Base-by-base conservation (phyloP, 2,113 vertebrate species). In the Neofelis nebulosa region DNA sequence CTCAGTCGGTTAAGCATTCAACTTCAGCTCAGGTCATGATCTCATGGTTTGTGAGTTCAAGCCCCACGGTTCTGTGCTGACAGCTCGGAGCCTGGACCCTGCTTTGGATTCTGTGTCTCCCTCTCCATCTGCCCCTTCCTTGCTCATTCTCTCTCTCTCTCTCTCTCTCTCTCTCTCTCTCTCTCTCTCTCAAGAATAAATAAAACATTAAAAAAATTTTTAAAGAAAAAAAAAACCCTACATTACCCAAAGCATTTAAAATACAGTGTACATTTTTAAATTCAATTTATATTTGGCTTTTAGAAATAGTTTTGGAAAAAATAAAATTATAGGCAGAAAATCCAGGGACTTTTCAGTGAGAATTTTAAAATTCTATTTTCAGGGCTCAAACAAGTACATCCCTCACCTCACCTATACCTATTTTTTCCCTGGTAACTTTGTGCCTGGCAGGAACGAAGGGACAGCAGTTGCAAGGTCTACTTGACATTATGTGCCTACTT, bases 181-280 rank as follows among this genome's bases (percentile, higher is more conserved):
- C 7, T 45, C 41, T 45, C 41, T 45, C 45, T 45, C 45, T 45
- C 45, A 45, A 45, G 45, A 45, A 45, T 45, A 45, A 45, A 45
- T 45, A 45, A 45, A 45, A 45, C 45, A 45, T 45, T 45, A 45
- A 45, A 9, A 45, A 45, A 45, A 9, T 2, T 45, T 45, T 45
- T 45, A 45, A 45, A 45, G 45, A 45, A 45, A 45, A 45, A 38
- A 63, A 45, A 21, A 41, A 15, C 0, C 8, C 15, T 84, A 45
- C 6, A 88, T 80, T 97, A 66, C 69, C 36, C 7, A 27, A 65
- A 90, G 5, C n/a, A 80, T 69, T 94, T 91, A 63, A 90, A 71
- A 65, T 78, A 66, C 0, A 90, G 78, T 50, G 4, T 68, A 25
- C 8, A 7, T 61, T 93, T 96, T 83, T n/a, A 33, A 74, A 41